Percentiles rank a stretch among this genome's conserved stretches.
Evolutionary conservation across 2,797 vertebrate species (phyloP).

Genomic region (Chrosomus eos): DNA sequence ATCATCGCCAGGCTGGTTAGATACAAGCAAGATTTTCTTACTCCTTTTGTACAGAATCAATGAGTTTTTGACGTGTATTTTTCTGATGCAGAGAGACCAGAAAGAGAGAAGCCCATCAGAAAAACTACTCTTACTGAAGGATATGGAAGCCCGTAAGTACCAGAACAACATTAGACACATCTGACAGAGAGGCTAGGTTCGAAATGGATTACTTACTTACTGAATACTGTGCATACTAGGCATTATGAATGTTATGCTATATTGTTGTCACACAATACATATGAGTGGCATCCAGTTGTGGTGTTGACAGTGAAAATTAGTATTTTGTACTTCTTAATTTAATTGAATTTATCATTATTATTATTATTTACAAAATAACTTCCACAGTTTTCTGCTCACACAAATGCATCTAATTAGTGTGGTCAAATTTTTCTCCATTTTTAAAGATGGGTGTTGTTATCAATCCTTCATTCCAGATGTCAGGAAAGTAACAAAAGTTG

Average conservation of each 20-base stretch:
- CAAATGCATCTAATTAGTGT: too few relatives aligned
- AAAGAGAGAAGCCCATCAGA: constrained; percentile 73
- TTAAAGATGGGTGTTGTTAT: too few relatives aligned
- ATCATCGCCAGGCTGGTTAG: constrained; percentile 92
- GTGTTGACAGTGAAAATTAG: too few relatives aligned
- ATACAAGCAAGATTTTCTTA: not conserved
- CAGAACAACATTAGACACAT: not conserved
- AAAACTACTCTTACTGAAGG: constrained; percentile 72
- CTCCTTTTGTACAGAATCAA: not conserved
- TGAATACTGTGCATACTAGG: not conserved
- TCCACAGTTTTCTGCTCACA: too few relatives aligned
- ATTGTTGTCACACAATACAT: not conserved
- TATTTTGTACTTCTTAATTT: too few relatives aligned
- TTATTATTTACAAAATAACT: too few relatives aligned
- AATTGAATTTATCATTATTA: too few relatives aligned
- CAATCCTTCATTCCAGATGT: too few relatives aligned
- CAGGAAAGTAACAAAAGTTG: not conserved
- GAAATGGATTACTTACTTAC: not conserved
- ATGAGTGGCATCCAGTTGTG: not conserved
- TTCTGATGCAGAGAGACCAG: constrained; percentile 70
- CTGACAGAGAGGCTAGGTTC: not conserved
- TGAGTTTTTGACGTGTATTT: not conserved
- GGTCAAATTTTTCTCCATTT: too few relatives aligned
- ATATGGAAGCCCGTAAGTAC: constrained; percentile 78
- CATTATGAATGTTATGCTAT: not conserved